Conservation (phyloP, 2,797 vertebrate species). For the Botia kubotai region DNA sequence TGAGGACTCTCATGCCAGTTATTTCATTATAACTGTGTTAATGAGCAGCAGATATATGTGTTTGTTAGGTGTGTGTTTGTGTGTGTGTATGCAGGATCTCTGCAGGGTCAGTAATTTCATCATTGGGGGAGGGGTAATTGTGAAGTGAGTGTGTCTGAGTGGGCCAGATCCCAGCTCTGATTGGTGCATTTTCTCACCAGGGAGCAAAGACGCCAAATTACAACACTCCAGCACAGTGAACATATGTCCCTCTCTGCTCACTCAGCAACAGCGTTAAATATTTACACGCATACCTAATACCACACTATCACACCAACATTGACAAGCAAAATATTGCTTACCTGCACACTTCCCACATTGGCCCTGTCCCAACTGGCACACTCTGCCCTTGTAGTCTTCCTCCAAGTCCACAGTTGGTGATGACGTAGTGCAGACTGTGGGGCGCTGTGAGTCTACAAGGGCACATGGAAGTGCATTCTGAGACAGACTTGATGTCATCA, state of each 20-base stretch:
- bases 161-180: conserved; percentile 59
- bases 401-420: too few species aligned
- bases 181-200: conserved; percentile 64
- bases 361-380: too few species aligned
- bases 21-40: conserved; percentile 77
- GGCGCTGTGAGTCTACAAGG: too few species aligned
- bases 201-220: conserved; percentile 64
- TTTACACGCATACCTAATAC: conserved; percentile 62
- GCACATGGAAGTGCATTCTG: too few species aligned
- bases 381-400: too few species aligned
- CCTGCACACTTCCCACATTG: neutral
- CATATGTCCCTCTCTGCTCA: conserved; percentile 67
- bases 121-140: conserved; percentile 57
- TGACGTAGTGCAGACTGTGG: too few species aligned
- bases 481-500: too few species aligned
- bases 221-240: conserved; percentile 44
- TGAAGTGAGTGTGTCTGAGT: conserved; percentile 47
- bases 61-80: conserved; percentile 59
- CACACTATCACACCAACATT: conserved; percentile 13
- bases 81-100: conserved; percentile 62
- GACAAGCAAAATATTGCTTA: conserved; percentile 28
- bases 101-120: conserved; percentile 68
- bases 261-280: conserved; percentile 78
- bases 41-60: conserved; percentile 78
- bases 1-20: conserved; percentile 73